Conservation (phyloP, 1,140 invertebrate genomes). For the Drosophila burlai region DNA sequence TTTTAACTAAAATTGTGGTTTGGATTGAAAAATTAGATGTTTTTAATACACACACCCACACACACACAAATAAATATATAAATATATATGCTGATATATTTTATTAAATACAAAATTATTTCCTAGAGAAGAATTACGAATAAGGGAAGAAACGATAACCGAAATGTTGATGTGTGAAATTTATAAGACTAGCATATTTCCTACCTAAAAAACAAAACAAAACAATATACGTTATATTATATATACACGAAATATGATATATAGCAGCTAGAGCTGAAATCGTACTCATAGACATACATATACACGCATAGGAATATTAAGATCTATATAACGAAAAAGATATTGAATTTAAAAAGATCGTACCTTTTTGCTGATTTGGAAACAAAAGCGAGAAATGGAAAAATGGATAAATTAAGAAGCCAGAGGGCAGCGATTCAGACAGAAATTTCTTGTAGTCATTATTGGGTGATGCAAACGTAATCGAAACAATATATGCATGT, state of each 20-base stretch:
- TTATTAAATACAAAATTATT: conserved; percentile 79
- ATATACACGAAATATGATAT: conserved; percentile 58
- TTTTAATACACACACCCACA: conserved; percentile 50
- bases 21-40: conserved; percentile 72
- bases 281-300: conserved; percentile 58
- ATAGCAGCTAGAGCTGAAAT: conserved; percentile 70
- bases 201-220: conserved; percentile 65
- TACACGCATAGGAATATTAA: conserved; percentile 26
- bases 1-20: conserved; percentile 66
- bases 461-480: conserved; percentile 67
- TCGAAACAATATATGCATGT: conserved; percentile 77
- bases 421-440: conserved; percentile 6
- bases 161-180: conserved; percentile 85
- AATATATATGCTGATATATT: conserved; percentile 66
- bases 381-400: conserved; percentile 38
- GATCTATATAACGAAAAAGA: conserved; percentile 41
- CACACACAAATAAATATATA: conserved; percentile 39
- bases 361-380: conserved; percentile 79
- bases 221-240: conserved; percentile 66
- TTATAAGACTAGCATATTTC: conserved; percentile 85
- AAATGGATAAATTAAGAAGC: conserved; percentile 11
- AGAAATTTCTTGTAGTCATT: conserved; percentile 45
- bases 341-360: conserved; percentile 75
- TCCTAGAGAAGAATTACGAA: conserved; percentile 37
- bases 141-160: conserved; percentile 58